A percentile compares a stretch with the other conserved stretches of the same genome.
These are phyloP conservation scores for Pogonocichla stellata DNA, from an alignment of 2,113 vertebrate genomes.

Conservation along the genomic window DNA sequence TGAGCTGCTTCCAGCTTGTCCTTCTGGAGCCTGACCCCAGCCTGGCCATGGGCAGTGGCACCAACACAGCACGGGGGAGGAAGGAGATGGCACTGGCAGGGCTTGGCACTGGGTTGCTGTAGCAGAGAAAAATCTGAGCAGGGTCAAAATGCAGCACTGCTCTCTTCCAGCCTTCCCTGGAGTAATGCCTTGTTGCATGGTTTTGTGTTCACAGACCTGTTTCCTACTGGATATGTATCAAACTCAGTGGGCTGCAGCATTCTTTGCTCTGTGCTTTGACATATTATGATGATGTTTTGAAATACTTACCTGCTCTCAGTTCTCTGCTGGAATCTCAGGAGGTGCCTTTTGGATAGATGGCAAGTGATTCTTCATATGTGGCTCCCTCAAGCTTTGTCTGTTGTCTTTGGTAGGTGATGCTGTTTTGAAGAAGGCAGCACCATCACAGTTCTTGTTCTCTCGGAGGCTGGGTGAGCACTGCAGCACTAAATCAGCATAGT, in stretches of 20 bases:
- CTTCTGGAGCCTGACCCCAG: background rate
- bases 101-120: background rate
- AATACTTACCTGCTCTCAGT: background rate
- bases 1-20: background rate
- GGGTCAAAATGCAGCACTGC: background rate
- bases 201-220: background rate
- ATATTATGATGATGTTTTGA: background rate
- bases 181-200: background rate
- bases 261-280: background rate
- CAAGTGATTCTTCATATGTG: fast-evolving
- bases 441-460: background rate
- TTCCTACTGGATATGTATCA: background rate
- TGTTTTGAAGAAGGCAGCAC: background rate
- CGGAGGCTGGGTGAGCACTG: background rate
- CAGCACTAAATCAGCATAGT: background rate
- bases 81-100: fast-evolving
- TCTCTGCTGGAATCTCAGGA: background rate
- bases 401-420: background rate
- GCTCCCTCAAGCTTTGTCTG: background rate
- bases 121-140: background rate
- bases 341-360: background rate
- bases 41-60: fast-evolving
- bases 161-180: background rate
- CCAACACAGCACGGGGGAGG: fast-evolving
- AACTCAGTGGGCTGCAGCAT: background rate